Conservation (phyloP, 2,113 vertebrate genomes). For the Aix galericulata region DNA sequence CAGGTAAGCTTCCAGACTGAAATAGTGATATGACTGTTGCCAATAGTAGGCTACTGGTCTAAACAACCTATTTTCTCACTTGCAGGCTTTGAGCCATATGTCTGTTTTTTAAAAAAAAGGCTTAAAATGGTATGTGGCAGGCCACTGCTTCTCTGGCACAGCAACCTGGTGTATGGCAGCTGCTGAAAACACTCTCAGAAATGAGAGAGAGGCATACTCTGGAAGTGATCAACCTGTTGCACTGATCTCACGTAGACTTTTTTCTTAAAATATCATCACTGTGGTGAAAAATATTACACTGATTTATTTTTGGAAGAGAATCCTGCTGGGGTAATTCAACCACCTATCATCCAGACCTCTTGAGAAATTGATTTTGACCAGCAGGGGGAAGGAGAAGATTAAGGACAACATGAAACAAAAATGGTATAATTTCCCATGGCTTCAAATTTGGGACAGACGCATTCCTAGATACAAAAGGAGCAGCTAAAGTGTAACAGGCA, state of each 20-base stretch:
- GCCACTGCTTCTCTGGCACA: not conserved
- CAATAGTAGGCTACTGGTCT: not conserved
- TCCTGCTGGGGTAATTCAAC: conserved; percentile 37
- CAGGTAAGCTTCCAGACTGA: not conserved
- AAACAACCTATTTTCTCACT: not conserved
- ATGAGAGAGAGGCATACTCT: not conserved
- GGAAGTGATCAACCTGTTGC: not conserved
- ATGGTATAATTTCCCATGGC: not conserved
- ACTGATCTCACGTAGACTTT: not conserved
- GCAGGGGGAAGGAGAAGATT: not conserved
- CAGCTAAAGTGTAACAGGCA: not conserved
- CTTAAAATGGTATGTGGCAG: not conserved
- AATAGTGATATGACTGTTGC: not conserved
- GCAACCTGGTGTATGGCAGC: not conserved
- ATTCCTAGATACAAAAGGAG: not conserved
- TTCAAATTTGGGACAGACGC: not conserved
- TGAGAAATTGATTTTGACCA: conserved; percentile 47
- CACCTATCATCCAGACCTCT: not conserved
- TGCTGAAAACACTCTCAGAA: not conserved
- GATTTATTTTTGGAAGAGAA: conserved; percentile 25
- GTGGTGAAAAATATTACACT: not conserved
- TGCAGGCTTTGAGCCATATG: not conserved
- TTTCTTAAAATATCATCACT: not conserved
- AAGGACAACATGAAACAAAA: conserved; percentile 11
- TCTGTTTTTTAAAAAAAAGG: not conserved